Conservation (phyloP, 2,888 invertebrate species). For the Cheilosia impressa region DNA sequence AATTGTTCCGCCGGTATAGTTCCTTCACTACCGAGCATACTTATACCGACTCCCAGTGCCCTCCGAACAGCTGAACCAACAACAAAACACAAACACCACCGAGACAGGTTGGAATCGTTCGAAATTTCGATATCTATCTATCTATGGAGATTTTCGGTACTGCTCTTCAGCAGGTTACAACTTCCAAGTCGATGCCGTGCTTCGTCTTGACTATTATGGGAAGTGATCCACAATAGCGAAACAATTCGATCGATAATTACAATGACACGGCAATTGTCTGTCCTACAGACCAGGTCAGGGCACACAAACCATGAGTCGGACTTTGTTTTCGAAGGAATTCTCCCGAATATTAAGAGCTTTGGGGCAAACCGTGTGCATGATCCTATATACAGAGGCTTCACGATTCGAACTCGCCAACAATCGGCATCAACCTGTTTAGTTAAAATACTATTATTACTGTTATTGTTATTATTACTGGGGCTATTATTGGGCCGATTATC, state of each 20-base stretch:
- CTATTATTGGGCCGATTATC: constrained; percentile 67
- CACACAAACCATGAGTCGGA: constrained; percentile 29
- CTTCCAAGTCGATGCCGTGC: constrained; percentile 43
- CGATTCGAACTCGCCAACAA: constrained; percentile 41
- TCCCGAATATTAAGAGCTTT: constrained; percentile 60
- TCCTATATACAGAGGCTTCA: constrained; percentile 52
- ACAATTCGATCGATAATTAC: constrained; percentile 74
- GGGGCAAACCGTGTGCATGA: constrained; percentile 67
- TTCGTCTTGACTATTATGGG: constrained; percentile 49
- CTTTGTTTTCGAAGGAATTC: constrained; percentile 9
- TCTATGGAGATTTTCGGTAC: constrained; percentile 18
- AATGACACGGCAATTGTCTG: constrained; percentile 71
- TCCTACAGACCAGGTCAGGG: constrained; percentile 40
- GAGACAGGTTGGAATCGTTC: constrained; percentile 67
- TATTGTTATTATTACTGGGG: constrained; percentile 67
- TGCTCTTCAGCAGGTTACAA: constrained; percentile 56
- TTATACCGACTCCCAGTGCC: constrained; percentile 18
- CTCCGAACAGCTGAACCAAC: constrained; percentile 3
- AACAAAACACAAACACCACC: constrained; percentile 36
- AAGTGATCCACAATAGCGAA: constrained; percentile 69
- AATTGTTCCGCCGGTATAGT: constrained; percentile 40
- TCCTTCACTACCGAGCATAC: not conserved
- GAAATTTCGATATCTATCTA: constrained; percentile 50
- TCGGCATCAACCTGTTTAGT: constrained; percentile 63
- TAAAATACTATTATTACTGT: constrained; percentile 72